A percentile compares a stretch with the other conserved stretches of the same genome.
Evolutionary conservation across 2,113 vertebrate species (phyloP).

Genomic region (Anser cygnoides): DNA sequence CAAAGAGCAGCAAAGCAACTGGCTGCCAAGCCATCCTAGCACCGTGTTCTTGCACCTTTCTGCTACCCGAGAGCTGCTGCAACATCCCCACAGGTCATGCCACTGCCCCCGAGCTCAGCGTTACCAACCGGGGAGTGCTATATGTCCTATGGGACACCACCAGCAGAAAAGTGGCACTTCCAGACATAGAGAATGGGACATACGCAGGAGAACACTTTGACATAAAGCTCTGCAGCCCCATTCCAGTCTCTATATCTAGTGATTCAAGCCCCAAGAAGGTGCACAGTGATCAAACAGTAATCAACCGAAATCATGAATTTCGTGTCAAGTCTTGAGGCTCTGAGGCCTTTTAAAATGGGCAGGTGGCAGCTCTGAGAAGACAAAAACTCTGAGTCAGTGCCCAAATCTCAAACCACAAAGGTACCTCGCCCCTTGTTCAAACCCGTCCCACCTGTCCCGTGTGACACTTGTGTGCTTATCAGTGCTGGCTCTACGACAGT

Average conservation of each 20-base stretch:
- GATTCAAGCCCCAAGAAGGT: conserved; percentile 27
- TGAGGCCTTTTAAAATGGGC: neutral
- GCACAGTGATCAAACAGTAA: conserved; percentile 42
- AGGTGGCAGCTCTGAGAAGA: conserved; percentile 29
- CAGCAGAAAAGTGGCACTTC: neutral
- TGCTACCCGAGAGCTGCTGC: neutral
- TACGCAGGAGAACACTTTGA: neutral
- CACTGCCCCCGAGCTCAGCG: neutral
- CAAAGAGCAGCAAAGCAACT: neutral
- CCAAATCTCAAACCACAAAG: neutral
- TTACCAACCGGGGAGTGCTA: neutral
- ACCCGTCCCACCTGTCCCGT: neutral
- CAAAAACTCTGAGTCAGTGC: conserved; percentile 8
- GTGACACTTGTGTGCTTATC: neutral
- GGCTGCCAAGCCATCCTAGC: neutral
- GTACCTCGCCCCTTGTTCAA: neutral
- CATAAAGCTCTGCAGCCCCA: conserved; percentile 18
- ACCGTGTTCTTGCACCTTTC: neutral
- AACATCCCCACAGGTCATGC: neutral
- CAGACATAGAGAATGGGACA: neutral
- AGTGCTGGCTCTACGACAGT: neutral
- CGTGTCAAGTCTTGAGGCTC: neutral
- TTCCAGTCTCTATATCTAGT: neutral
- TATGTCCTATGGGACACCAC: neutral
- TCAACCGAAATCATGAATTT: neutral